A percentile compares a stretch with the other conserved stretches of the same genome.
These are phyloP conservation scores for Goniozus legneri DNA, from an alignment of 1,140 invertebrate species.

Conservation along the genomic window DNA sequence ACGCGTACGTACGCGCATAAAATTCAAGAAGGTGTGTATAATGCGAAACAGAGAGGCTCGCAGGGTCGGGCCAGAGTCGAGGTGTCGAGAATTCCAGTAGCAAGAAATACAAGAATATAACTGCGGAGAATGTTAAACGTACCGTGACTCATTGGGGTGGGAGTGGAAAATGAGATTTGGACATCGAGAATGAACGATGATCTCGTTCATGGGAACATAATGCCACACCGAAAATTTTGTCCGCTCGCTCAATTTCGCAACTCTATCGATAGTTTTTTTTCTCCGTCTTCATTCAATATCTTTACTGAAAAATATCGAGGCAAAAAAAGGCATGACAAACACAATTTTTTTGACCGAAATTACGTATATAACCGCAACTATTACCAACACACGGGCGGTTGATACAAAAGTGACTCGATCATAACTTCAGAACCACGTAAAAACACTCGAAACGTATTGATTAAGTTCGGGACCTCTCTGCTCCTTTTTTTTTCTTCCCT, in stretches of 20 bases:
- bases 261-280: no score
- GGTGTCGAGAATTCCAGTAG: constrained; percentile 3
- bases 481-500: no score
- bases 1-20: no score
- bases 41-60: not conserved
- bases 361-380: no score
- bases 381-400: no score
- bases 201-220: constrained; percentile 25
- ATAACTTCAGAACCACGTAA: not conserved
- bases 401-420: not conserved
- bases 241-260: no score
- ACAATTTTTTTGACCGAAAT: no score
- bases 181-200: constrained; percentile 21
- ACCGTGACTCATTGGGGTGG: constrained; percentile 35
- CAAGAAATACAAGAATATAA: constrained; percentile 29
- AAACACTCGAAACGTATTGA: not conserved
- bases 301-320: no score
- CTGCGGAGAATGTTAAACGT: constrained; percentile 31
- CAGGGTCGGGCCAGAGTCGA: not conserved
- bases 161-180: constrained; percentile 27
- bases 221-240: no score
- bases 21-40: not conserved
- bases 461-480: no score
- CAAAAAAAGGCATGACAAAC: no score
- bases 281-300: no score